phyloP scores from a whole-genome alignment of 2,113 vertebrate genomes.

The Chrysemys picta region DNA sequence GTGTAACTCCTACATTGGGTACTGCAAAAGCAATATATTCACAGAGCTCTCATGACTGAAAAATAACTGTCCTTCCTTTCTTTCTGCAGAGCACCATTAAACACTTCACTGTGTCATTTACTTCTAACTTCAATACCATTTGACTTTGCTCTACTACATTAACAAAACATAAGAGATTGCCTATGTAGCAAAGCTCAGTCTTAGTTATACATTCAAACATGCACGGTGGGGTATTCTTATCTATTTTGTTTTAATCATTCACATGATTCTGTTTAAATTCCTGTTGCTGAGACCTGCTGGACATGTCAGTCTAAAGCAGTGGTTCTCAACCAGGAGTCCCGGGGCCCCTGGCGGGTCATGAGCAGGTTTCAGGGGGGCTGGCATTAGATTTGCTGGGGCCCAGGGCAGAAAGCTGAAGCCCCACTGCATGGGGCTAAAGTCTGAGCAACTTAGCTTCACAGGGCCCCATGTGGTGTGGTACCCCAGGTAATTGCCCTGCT shows the following conservation, averaged over 20 bases:
- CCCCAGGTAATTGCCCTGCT: too few species aligned
- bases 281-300: background rate
- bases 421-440: too few species aligned
- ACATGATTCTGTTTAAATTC: background rate
- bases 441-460: too few species aligned
- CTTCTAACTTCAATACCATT: background rate
- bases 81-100: background rate
- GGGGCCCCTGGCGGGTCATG: too few species aligned
- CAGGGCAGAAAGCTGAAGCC: too few species aligned
- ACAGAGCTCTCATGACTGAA: rapidly evolving
- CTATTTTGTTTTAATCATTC: background rate
- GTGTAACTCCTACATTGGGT: background rate
- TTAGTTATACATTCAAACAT: background rate
- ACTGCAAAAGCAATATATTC: background rate
- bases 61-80: background rate
- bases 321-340: too few species aligned
- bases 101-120: background rate
- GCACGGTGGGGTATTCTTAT: background rate
- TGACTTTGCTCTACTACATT: background rate
- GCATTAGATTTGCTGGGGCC: too few species aligned
- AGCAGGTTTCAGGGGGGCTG: too few species aligned
- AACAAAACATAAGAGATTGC: background rate
- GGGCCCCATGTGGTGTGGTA: too few species aligned
- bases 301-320: background rate
- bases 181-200: background rate